A percentile compares a stretch with the other conserved stretches of the same genome.
Conservation (phyloP, 2,113 vertebrate genomes). For the Oceanites oceanicus region DNA sequence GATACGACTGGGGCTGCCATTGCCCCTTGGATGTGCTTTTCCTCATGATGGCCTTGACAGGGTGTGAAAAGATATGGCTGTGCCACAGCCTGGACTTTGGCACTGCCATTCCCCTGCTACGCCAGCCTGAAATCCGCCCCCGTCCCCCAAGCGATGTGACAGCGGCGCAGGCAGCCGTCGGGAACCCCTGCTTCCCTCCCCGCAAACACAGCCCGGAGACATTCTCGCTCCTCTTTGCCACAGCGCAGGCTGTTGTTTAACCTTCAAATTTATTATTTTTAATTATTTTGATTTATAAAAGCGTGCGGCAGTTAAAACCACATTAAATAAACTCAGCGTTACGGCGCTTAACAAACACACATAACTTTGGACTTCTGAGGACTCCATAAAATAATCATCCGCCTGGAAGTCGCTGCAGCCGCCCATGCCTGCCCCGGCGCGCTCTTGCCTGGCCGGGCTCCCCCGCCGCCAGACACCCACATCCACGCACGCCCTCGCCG, state of each 20-base stretch:
- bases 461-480: background rate
- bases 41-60: background rate
- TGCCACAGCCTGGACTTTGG: background rate
- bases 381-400: constrained; percentile 75
- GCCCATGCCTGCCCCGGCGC: background rate
- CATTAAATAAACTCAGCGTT: constrained; percentile 83
- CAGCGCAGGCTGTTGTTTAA: constrained; percentile 75
- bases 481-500: background rate
- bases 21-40: background rate
- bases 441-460: background rate
- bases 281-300: constrained; percentile 91
- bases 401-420: constrained; percentile 28
- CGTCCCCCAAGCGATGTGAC: background rate
- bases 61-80: background rate
- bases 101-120: background rate
- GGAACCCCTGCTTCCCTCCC: constrained; percentile 1
- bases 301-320: constrained; percentile 78
- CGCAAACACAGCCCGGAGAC: constrained; percentile 29
- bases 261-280: constrained; percentile 89
- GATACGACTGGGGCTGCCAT: background rate
- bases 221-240: constrained; percentile 44
- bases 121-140: background rate
- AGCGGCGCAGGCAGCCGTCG: accelerated
- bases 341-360: constrained; percentile 79
- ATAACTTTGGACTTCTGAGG: constrained; percentile 72